Conservation (phyloP, 2,888 invertebrate species). For the Lymantria dispar region DNA sequence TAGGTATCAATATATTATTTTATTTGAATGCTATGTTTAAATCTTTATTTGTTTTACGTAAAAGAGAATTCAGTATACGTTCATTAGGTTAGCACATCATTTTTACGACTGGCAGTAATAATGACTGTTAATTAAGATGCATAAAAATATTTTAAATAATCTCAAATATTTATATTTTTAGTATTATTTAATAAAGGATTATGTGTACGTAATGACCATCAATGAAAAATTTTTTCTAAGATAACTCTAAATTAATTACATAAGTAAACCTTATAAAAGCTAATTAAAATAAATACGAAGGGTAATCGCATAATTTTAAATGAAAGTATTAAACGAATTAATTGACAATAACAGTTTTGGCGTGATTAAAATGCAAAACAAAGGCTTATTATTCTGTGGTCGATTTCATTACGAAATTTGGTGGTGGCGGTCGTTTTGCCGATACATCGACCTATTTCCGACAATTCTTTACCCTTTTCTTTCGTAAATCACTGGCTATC, state of each 20-base stretch:
- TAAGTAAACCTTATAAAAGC: not conserved
- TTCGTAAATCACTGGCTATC: constrained; percentile 26
- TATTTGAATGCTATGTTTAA: not conserved
- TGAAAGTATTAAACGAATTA: constrained; percentile 17
- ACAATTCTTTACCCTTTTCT: constrained; percentile 21
- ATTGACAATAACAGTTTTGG: constrained; percentile 18
- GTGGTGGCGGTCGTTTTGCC: constrained; percentile 15
- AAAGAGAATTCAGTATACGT: not conserved
- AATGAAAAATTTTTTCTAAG: too few species aligned
- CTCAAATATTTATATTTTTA: too few species aligned
- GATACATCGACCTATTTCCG: constrained; percentile 24
- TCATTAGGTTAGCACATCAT: not conserved
- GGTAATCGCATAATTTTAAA: constrained; percentile 17
- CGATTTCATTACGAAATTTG: constrained; percentile 32
- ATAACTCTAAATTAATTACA: too few species aligned
- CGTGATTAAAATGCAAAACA: constrained; percentile 39
- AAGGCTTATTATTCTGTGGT: constrained; percentile 34
- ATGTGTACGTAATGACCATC: too few species aligned
- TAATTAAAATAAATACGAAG: constrained; percentile 19
- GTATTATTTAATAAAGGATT: too few species aligned
- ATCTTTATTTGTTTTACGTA: not conserved
- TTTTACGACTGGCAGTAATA: not conserved
- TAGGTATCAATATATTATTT: not conserved
- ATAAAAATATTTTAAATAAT: not conserved
- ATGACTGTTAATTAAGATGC: not conserved